A percentile compares a stretch with the other conserved stretches of the same genome.
phyloP scores from a whole-genome alignment of 2,113 vertebrate genomes.

The Agelaius tricolor region DNA sequence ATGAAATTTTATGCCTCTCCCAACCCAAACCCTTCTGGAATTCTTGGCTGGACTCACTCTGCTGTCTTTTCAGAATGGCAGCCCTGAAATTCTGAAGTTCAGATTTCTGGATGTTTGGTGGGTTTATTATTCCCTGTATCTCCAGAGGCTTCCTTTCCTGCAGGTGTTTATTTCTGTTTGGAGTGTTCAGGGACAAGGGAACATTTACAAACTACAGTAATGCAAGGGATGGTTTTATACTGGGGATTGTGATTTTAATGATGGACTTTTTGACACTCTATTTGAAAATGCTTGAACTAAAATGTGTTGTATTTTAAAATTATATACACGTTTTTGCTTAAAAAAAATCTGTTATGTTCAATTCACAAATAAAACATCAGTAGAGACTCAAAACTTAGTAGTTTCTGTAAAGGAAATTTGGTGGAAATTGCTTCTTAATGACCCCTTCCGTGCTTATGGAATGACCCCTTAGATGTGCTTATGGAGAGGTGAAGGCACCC shows the following conservation, averaged over 20 bases:
- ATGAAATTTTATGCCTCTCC: background rate
- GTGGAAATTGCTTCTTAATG: background rate
- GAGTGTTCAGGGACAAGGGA: too few relatives aligned
- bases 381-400: background rate
- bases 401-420: background rate
- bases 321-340: background rate
- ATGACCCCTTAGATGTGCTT: too few relatives aligned
- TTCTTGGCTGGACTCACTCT: background rate
- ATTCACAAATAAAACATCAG: background rate
- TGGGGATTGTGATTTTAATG: background rate
- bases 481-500: too few relatives aligned
- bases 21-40: background rate
- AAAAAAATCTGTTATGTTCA: background rate
- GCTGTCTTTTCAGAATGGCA: background rate
- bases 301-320: background rate
- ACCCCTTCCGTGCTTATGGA: background rate
- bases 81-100: background rate
- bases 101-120: background rate
- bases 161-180: background rate
- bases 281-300: background rate
- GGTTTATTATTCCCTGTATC: background rate
- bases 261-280: fast-evolving
- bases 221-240: fast-evolving
- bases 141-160: background rate
- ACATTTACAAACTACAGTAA: background rate